Evolutionary conservation across 1,140 invertebrate species (phyloP), one percentile per base, ranked within the genome.

Genomic region (Nebria ingens): DNA sequence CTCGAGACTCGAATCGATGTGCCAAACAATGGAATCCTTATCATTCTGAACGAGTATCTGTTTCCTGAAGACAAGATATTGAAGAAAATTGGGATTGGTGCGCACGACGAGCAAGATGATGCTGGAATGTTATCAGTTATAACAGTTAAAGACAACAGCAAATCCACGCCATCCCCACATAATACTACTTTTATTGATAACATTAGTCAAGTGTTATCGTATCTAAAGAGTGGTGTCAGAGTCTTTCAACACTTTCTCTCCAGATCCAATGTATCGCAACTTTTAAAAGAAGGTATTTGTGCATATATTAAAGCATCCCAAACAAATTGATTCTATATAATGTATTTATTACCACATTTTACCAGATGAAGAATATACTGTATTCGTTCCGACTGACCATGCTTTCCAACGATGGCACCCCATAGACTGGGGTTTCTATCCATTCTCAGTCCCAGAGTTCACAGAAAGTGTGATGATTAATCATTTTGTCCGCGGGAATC

Each of bases 351-450:
- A 53, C 2, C 51, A 59, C 58, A 62, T 50, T 54, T 58, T 66
- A 68, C 19, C 65, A 78, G 79, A 76, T 61, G 74, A 76, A 58
- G 71, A 78, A 51, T 83, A 81, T 60, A 83, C 80, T 6, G 77
- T 81, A 6, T 73, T 83, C 56, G 75, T 83, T 56, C 81, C 81
- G 3, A 77, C 76, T 13, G 80, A 82, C 66, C 73, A 77, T 60
- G 81, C 81, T 51, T 83, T 83, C 64, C 80, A 81, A 62, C 66
- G 78, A 55, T 83, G 79, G 78, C 79, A 82, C 67, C 80, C 81
- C 34, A 82, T 83, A 57, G 80, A 83, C 66, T 83, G 80, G 80
- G 81, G 81, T 25, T 83, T 83, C 68, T 82, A 83, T 66, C 81
- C 81, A 2, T 83, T 83, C 65, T 77, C 77, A 58, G 80, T 83